phyloP scores from a whole-genome alignment of 2,797 vertebrate species.

The Dendrocincla fuliginosa region DNA sequence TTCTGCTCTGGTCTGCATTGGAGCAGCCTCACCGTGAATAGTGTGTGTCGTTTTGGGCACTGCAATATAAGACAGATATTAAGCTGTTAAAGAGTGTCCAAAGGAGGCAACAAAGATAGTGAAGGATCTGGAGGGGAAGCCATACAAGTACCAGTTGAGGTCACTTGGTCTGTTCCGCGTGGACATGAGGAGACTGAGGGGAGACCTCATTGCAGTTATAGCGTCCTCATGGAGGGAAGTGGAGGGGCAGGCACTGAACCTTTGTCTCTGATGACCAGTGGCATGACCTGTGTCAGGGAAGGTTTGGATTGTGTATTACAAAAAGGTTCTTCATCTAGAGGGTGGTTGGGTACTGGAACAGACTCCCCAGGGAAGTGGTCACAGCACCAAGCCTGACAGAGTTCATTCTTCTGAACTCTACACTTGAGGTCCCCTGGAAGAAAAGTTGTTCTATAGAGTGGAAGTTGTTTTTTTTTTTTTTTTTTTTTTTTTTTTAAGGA shows the following conservation, averaged over 20 bases:
- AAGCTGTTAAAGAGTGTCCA: not conserved
- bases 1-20: not conserved
- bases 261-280: not conserved
- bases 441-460: not conserved
- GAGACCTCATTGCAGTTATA: not conserved
- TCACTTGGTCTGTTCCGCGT: not conserved
- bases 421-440: not conserved
- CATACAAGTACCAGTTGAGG: fast-evolving
- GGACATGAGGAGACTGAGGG: not conserved
- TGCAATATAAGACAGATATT: not conserved
- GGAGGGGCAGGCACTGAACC: not conserved
- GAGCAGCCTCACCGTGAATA: fast-evolving
- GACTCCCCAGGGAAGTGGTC: not conserved
- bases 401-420: not conserved
- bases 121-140: not conserved
- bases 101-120: not conserved
- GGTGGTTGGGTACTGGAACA: not conserved
- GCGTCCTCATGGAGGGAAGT: not conserved
- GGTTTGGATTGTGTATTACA: fast-evolving
- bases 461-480: not conserved
- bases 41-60: not conserved
- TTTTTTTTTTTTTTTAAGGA: no score
- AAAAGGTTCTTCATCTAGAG: not conserved
- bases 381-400: not conserved
- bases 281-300: not conserved